phyloP scores from a whole-genome alignment of 2,797 vertebrate species.

The Enteromius fasciolatus region DNA sequence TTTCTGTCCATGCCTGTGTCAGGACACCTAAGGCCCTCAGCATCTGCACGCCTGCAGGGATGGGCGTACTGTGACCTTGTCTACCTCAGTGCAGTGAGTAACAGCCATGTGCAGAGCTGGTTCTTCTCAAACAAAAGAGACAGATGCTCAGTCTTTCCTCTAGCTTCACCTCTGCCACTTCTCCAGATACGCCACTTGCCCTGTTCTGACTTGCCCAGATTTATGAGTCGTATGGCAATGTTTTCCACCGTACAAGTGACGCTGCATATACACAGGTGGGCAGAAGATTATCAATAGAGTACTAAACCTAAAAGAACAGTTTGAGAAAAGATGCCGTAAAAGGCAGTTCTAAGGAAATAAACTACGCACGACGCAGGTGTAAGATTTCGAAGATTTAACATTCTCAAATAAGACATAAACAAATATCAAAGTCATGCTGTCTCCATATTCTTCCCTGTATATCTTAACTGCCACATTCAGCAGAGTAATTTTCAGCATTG shows the following conservation, averaged over 20 bases:
- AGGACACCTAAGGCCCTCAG: neutral
- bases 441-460: neutral
- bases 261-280: neutral
- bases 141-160: conserved; percentile 27
- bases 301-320: conserved; percentile 22
- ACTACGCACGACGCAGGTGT: neutral
- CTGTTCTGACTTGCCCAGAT: conserved; percentile 54
- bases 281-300: conserved; percentile 21
- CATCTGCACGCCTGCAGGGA: conserved; percentile 13
- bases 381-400: neutral
- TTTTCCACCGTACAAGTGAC: conserved; percentile 46
- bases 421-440: neutral
- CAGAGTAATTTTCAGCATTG: neutral
- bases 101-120: conserved; percentile 13
- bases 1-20: conserved; percentile 1
- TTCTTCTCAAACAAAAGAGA: conserved; percentile 39
- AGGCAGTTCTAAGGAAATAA: conserved; percentile 11
- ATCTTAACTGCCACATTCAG: neutral
- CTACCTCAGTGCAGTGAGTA: conserved; percentile 28
- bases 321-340: neutral
- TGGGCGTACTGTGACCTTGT: conserved; percentile 28
- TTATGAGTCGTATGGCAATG: conserved; percentile 36
- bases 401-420: neutral
- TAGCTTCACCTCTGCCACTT: conserved; percentile 9
- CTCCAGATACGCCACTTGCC: neutral